Evolutionary conservation across 2,797 vertebrate species (phyloP), one percentile per base, ranked within the genome.

Genomic region (Botia kubotai): DNA sequence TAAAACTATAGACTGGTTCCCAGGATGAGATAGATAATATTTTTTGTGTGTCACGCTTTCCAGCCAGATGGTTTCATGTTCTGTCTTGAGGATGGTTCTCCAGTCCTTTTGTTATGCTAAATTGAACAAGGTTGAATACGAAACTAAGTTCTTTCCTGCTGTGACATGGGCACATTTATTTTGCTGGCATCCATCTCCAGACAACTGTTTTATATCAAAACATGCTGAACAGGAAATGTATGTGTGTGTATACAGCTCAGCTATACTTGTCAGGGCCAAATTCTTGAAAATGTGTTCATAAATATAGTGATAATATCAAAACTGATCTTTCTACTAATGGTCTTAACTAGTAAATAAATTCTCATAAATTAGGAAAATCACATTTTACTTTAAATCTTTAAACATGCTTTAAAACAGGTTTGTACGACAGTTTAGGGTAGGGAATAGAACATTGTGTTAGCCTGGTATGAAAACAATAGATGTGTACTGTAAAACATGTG

Each of bases 51-150:
- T 84, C 77, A 70, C 72, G 70, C 72, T 69, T 74, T 76, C 60
- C 53, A 75, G 26, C 53, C 55, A 75, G 71, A 52, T 69, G 58
- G 26, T 70, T 80, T 82, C 48, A 72, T 71, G 57, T 72, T 73
- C 63, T 84, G 57, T 77, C 68, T 48, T 67, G 60, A n/a, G 58
- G 62, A 81, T 43, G 63, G 74, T 39, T 29, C 58, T 72, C 48
- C 58, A 16, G 36, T 53, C 58, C 39, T 55, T 72, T 84, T 86
- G 79, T 80, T 52, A 83, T 82, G 82, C 77, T 82, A 70, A 86
- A 86, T 77, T 76, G 63, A 83, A 86, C 80, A 84, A 74, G 63
- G 58, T 60, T 75, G 73, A 67, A 23, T 58, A 73, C 50, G 10
- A 71, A 33, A 60, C 36, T 17, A 1, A 39, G 53, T 55, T 60